Evolutionary conservation across 2,888 invertebrate species (phyloP), one percentile per base, ranked within the genome.

Genomic region (Xestia xanthographa): DNA sequence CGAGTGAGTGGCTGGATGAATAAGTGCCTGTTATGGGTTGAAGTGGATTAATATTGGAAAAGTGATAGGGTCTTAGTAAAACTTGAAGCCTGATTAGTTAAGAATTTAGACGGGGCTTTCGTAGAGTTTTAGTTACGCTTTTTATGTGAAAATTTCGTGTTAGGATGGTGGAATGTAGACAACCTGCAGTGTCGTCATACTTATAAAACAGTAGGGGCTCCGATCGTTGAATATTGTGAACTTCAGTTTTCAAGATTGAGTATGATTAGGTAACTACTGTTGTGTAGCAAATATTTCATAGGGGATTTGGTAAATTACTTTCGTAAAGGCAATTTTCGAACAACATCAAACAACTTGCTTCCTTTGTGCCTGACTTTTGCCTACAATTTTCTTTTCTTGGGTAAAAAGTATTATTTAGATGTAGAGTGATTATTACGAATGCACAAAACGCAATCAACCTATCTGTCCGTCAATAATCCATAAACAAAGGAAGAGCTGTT

Each of bases 41-140:
- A 53, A 53, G 29, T 66, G 75, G 43, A 68, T 77, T 70, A 75
- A 29, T 70, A 56, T 62, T 48, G 12, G n/a, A 66, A 14, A 41
- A 50, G 29, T n/a, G 45, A 9, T 48, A 80, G n/a, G n/a, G 6
- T 12, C 20, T 60, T 41, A 20, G 34, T 63, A 5, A 41, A 41
- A 77, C 34, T 78, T 62, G 43, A 5, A 17, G 1, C 17, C 67
- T 63, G n/a, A n/a, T 41, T 6, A 12, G 14, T n/a, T n/a, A 4
- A 17, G n/a, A n/a, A 41, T n/a, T 41, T n/a, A 4, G n/a, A n/a
- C 14, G 41, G 8, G 11, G 1, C 0, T 63, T 63, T n/a, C 8
- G n/a, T 41, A 8, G 62, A n/a, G 41, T 22, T 38, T 62, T 34
- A n/a, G n/a, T n/a, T 11, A 34, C 29, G 29, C 9, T 34, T n/a